Percentiles rank a stretch among this genome's conserved stretches.
These are phyloP conservation scores for Pollicipes pollicipes DNA, from an alignment of 1,140 invertebrate genomes.

Conservation along the genomic window DNA sequence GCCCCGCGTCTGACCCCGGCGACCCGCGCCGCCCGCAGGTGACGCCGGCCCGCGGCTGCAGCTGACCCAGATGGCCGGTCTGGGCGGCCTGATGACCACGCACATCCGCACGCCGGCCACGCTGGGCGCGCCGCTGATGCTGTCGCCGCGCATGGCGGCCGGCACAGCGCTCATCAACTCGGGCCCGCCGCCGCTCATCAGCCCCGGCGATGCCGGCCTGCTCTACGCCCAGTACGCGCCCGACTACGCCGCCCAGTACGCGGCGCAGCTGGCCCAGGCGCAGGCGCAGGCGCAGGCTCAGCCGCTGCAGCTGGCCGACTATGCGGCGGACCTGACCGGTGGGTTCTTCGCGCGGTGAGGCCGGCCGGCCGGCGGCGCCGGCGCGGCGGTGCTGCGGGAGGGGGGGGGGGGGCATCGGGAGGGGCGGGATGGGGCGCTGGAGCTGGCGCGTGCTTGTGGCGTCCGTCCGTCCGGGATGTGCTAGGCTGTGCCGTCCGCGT, in stretches of 20 bases:
- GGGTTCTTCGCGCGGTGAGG: conserved; percentile 42
- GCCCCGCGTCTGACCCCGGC: conserved; percentile 70
- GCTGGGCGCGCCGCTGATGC: not conserved
- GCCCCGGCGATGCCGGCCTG: not conserved
- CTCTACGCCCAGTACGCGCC: conserved; percentile 31
- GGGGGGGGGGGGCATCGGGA: no score
- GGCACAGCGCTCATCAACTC: not conserved
- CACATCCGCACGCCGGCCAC: conserved; percentile 24
- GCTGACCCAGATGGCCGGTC: conserved; percentile 39
- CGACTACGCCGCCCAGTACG: conserved; percentile 30
- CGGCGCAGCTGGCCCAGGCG: conserved; percentile 27
- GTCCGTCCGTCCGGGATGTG: no score
- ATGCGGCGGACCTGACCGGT: conserved; percentile 72
- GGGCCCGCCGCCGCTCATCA: not conserved
- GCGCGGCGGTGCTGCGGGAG: no score
- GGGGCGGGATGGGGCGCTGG: no score
- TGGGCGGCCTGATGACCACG: conserved; percentile 42
- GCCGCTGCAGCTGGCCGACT: conserved; percentile 61
- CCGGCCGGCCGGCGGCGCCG: no score
- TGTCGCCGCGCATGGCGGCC: conserved; percentile 3
- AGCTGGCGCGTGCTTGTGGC: no score
- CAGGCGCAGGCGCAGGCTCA: conserved; percentile 39
- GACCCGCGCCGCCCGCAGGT: conserved; percentile 65
- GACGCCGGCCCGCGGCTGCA: conserved; percentile 36
- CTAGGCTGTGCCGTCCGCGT: no score